Conservation (phyloP, 1,140 invertebrate genomes). For the Tetragnatha versicolor region DNA sequence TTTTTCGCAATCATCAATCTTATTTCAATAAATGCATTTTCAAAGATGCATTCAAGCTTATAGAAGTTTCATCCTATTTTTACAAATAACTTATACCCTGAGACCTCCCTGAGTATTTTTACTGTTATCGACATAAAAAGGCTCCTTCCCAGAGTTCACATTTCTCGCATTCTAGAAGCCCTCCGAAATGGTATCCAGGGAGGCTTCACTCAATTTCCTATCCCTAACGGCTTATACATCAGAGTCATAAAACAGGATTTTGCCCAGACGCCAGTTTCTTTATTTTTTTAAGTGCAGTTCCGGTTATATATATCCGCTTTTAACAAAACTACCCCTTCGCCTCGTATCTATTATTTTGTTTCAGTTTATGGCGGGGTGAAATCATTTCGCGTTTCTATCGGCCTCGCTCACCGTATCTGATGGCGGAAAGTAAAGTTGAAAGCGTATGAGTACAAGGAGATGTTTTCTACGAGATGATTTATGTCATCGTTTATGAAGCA, state of each 20-base stretch:
- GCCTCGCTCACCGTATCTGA: conserved; percentile 6
- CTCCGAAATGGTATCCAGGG: background rate
- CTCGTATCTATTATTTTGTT: background rate
- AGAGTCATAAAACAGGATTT: conserved; percentile 34
- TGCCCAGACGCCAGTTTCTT: background rate
- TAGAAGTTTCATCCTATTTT: no score
- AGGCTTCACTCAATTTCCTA: conserved; percentile 11
- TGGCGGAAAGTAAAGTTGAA: background rate
- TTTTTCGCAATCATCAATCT: no score
- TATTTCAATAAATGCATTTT: no score
- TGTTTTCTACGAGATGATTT: no score
- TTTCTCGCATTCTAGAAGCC: no score
- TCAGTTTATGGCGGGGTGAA: background rate
- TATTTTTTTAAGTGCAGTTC: conserved; percentile 13
- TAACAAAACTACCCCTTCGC: background rate
- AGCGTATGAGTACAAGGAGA: background rate
- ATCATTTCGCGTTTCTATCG: background rate
- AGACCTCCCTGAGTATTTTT: no score
- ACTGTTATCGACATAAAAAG: no score
- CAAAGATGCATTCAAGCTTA: no score
- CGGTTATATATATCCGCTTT: background rate
- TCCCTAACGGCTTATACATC: conserved; percentile 12
- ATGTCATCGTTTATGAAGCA: no score
- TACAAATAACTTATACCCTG: no score
- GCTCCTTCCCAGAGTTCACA: no score